Evolutionary conservation across 1,140 invertebrate species (phyloP), one percentile per base, ranked within the genome.

Genomic region (Drosophila suzukii): DNA sequence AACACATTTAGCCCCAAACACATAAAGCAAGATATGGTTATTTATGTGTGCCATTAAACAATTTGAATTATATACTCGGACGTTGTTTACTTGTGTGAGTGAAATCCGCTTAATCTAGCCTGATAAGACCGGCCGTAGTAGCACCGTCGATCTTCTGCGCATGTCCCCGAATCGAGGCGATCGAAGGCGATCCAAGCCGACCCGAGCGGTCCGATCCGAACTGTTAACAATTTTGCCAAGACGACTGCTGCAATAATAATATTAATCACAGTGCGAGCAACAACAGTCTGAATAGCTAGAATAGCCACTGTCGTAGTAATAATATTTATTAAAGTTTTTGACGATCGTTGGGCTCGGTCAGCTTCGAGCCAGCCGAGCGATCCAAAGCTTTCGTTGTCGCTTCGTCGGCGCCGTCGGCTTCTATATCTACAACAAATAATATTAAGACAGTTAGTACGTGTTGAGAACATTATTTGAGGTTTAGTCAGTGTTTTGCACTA

Each of bases 361-460:
- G 47, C 67, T 68, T 54, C 65, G 53, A 75, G 75, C 62, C 76
- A 70, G 79, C 47, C 80, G 53, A 66, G 57, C 56, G 67, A 62
- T 62, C 70, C 66, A 46, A 46, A 63, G 79, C 50, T 65, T 78
- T 56, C 78, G 73, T 57, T 46, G 67, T 32, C 63, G 60, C 24
- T 75, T 47, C 15, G 71, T 62, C 55, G 79, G 57, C 57, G 83
- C 59, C 57, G 76, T 75, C 86, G 85, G 82, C 80, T 85, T 85
- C 86, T 90, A 86, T 90, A 90, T 90, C 86, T 90, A 90, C 86
- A 90, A 90, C 82, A 90, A 89, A 90, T 90, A 90, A 90, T 90
- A 89, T 89, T 83, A 91, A 91, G 81, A 91, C 89, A 91, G 89
- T 91, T 91, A 91, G 89, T 91, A 88, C 81, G 89, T 84, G 89